Percentiles rank a stretch among this genome's conserved stretches.
These are phyloP conservation scores for Pionites leucogaster DNA, from an alignment of 2,113 vertebrate genomes.

Conservation along the genomic window DNA sequence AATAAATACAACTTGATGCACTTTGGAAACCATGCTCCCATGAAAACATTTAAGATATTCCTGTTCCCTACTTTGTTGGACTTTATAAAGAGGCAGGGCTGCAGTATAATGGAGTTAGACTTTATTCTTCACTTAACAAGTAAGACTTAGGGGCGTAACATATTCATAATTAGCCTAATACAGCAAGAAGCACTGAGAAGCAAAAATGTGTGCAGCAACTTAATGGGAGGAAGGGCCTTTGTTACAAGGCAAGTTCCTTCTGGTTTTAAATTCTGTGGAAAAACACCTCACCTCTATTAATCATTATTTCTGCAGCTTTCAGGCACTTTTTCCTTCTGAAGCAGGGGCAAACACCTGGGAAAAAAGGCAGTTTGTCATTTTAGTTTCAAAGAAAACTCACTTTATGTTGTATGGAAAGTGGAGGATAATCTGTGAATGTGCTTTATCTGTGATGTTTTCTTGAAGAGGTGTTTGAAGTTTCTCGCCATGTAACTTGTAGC, in stretches of 20 bases:
- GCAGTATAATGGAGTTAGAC: neutral
- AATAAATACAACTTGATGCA: neutral
- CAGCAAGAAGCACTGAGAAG: neutral
- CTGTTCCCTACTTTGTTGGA: neutral
- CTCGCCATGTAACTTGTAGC: neutral
- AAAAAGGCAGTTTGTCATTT: neutral
- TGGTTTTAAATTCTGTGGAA: neutral
- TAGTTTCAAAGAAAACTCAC: neutral
- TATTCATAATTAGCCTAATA: neutral
- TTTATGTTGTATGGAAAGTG: neutral
- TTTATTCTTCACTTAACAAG: neutral
- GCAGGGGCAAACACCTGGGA: neutral
- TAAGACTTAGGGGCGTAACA: accelerated
- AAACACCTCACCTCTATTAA: neutral
- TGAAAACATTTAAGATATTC: neutral
- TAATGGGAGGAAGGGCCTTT: neutral
- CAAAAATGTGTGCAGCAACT: neutral
- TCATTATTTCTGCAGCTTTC: neutral
- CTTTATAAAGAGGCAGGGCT: neutral
- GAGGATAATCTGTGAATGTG: neutral
- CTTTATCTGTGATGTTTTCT: neutral
- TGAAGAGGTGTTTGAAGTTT: neutral
- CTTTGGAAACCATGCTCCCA: neutral
- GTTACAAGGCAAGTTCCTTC: neutral
- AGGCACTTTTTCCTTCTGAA: neutral